These are phyloP conservation scores for Rhinophrynus dorsalis DNA, from an alignment of 2,797 vertebrate genomes.

Conservation along the genomic window DNA sequence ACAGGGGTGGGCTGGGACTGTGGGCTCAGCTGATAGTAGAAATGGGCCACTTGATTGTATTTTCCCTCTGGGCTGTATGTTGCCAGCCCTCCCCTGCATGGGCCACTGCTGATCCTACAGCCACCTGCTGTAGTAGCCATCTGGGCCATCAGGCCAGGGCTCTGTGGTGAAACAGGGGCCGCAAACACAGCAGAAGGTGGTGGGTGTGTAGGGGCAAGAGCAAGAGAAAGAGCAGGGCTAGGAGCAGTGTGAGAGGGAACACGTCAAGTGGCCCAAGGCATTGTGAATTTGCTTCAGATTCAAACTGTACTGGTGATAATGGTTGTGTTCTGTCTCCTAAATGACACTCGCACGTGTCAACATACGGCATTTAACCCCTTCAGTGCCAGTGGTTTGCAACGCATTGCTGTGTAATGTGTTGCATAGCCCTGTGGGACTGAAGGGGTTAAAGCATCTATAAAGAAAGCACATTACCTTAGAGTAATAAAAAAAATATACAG, in stretches of 20 bases:
- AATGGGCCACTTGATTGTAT: too few species aligned
- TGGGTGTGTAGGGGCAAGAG: conserved; percentile 58
- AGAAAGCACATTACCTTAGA: too few species aligned
- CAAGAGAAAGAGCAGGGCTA: conserved; percentile 8
- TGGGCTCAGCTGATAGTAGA: too few species aligned
- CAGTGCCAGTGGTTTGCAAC: too few species aligned
- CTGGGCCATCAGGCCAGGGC: conserved; percentile 91
- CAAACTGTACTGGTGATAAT: conserved; percentile 2
- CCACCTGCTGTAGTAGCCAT: conserved; percentile 91
- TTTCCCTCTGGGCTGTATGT: too few species aligned
- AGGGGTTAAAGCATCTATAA: too few species aligned
- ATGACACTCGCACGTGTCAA: neutral
- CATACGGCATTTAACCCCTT: too few species aligned
- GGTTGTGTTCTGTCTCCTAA: neutral
- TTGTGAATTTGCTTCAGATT: conserved; percentile 5
- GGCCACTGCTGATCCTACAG: conserved; percentile 88
- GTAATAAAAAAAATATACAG: too few species aligned
- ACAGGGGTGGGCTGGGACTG: too few species aligned
- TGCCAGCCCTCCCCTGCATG: too few species aligned
- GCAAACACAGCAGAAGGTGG: conserved; percentile 64
- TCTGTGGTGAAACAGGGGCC: conserved; percentile 69
- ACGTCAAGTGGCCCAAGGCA: conserved; percentile 65
- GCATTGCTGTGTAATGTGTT: too few species aligned
- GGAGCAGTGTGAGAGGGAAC: conserved; percentile 37
- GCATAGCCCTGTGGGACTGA: too few species aligned